Base-by-base conservation (phyloP, 2,113 vertebrate species). In the Mesocricetus auratus region DNA sequence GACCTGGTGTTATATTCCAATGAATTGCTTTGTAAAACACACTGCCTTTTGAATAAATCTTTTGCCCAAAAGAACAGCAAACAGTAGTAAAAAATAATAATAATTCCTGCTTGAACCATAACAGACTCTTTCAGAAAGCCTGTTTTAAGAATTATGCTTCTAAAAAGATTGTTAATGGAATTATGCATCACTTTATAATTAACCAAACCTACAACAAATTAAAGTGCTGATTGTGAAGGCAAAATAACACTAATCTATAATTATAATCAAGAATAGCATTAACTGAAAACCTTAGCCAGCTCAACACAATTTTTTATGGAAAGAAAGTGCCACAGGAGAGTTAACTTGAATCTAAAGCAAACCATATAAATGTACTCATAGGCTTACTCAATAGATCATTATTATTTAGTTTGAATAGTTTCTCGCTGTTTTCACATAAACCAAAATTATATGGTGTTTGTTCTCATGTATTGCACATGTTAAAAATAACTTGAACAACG, bases 171-270 rank as follows among this genome's bases (percentile, higher is more conserved):
- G 81, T 96, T 97, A 97, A 92, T 94, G 77, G 66, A 97, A 97
- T 94, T 97, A 93, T 89, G 66, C 85, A 93, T 96, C 75, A 86
- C 90, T 94, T 97, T 96, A 94, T 96, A 97, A 97, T 97, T 97
- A 97, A 89, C 45, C 88, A 97, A 97, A 98, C 42, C 94, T 89
- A 96, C 95, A 98, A 97, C 94, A 97, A 96, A 97, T 97, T 97
- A 97, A 95, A 89, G 68, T 93, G 45, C 86, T 97, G 96, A 97
- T 97, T 96, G 88, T 97, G 85, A 97, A 94, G 88, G 92, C 77
- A 97, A 97, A 97, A 96, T 97, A 95, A 86, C 89, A 94, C 75
- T 97, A 97, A 96, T 97, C 92, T 97, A 89, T 97, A 94, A 97
- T 97, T 97, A 97, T 91, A 98, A 97, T 96, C 95, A 97, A 95